Percentiles rank a stretch among this genome's conserved stretches.
Conservation (phyloP, 2,888 invertebrate species). For the Xestobium rufovillosum region DNA sequence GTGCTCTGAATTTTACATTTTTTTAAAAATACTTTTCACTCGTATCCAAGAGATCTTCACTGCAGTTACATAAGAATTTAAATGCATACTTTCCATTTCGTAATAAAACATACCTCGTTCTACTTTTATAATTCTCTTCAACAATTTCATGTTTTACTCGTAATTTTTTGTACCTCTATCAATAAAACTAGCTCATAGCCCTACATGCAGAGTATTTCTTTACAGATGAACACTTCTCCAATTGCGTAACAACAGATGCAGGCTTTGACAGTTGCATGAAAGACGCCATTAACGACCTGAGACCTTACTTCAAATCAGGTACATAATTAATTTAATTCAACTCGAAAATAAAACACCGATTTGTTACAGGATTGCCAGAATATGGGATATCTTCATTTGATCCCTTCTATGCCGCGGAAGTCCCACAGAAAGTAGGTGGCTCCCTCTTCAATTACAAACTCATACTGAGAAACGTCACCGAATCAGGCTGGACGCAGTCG, state of each 20-base stretch:
- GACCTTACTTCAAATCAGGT: constrained; percentile 67
- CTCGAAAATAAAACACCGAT: too few relatives aligned
- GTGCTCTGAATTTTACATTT: too few relatives aligned
- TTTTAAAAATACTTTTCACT: too few relatives aligned
- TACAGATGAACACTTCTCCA: constrained; percentile 42
- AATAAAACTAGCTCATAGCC: too few relatives aligned
- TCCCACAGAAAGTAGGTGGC: constrained; percentile 56
- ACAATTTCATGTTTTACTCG: neutral
- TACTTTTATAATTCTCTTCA: neutral
- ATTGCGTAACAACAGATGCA: constrained; percentile 54
- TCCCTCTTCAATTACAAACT: constrained; percentile 61
- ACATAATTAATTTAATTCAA: too few relatives aligned
- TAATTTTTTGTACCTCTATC: too few relatives aligned
- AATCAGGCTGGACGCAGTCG: constrained; percentile 69
- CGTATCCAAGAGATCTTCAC: too few relatives aligned
- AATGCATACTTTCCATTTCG: too few relatives aligned
- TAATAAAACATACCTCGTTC: constrained; percentile 4
- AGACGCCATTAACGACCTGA: constrained; percentile 61
- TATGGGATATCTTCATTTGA: constrained; percentile 69
- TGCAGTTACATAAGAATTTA: too few relatives aligned
- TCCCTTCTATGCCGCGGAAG: constrained; percentile 64
- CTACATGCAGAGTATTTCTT: too few relatives aligned
- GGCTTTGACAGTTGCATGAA: constrained; percentile 68
- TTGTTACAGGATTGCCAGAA: constrained; percentile 61
- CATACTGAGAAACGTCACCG: constrained; percentile 64